These are phyloP conservation scores for Thereva nobilitata DNA, from an alignment of 2,888 invertebrate genomes.

Conservation along the genomic window DNA sequence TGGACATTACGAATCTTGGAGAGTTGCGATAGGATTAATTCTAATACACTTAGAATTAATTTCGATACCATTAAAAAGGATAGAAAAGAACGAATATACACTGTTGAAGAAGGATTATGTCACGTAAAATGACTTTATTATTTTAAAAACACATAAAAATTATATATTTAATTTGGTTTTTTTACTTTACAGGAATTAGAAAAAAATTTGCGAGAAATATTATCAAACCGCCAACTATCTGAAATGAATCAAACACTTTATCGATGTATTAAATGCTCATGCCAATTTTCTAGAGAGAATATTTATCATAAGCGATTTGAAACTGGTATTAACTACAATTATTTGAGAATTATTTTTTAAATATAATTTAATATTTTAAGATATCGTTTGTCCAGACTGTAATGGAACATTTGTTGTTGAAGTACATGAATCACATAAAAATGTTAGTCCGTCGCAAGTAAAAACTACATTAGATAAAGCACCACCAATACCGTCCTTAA, in stretches of 20 bases:
- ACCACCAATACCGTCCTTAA: constrained; percentile 8
- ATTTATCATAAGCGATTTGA: constrained; percentile 44
- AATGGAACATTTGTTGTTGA: constrained; percentile 63
- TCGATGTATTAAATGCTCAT: constrained; percentile 67
- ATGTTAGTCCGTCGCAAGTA: constrained; percentile 43
- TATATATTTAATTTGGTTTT: constrained; percentile 3
- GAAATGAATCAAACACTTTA: constrained; percentile 61
- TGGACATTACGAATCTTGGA: constrained; percentile 62
- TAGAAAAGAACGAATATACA: constrained; percentile 64
- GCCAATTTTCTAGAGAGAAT: constrained; percentile 63
- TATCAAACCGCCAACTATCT: constrained; percentile 59
- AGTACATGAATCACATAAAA: constrained; percentile 47
- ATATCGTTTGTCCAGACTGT: constrained; percentile 63
- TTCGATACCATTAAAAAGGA: constrained; percentile 67
- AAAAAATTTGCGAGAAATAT: constrained; percentile 57
- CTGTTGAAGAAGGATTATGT: constrained; percentile 62
- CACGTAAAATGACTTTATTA: constrained; percentile 54
- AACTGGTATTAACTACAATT: constrained; percentile 45
- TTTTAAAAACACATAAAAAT: not conserved
- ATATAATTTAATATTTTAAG: constrained; percentile 43
- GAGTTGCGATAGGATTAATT: constrained; percentile 59
- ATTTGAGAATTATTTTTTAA: not conserved
- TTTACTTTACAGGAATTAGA: constrained; percentile 58
- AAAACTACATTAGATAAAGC: constrained; percentile 17
- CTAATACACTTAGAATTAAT: constrained; percentile 62